Conservation (phyloP, 2,113 vertebrate species). For the Gymnogyps californianus region DNA sequence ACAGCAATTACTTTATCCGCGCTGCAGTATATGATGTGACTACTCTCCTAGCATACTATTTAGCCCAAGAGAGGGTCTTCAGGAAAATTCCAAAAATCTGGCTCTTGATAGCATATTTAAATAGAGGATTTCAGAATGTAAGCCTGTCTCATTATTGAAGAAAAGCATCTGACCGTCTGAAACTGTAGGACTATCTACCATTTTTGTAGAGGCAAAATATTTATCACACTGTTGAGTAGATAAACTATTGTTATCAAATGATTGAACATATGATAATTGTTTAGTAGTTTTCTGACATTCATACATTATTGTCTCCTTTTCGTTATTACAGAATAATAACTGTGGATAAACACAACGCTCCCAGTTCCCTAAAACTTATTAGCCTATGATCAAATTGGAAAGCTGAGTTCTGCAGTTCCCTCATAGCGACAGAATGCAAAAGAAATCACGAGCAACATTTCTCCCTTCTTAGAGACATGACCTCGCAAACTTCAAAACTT, state of each 20-base stretch:
- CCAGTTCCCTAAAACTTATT: neutral
- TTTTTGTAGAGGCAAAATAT: neutral
- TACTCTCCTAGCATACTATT: neutral
- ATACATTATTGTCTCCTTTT: neutral
- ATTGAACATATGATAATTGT: neutral
- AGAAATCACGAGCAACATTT: neutral
- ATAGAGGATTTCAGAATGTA: neutral
- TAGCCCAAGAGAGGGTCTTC: neutral
- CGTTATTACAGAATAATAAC: neutral
- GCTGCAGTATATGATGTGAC: neutral
- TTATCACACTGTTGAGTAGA: neutral
- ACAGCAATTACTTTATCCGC: neutral
- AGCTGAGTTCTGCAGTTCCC: neutral
- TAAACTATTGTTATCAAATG: neutral
- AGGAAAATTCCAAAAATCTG: neutral
- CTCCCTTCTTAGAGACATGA: neutral
- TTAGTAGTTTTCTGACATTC: neutral
- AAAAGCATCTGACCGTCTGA: neutral
- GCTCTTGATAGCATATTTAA: neutral
- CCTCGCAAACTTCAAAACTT: neutral
- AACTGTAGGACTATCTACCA: neutral
- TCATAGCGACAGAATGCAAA: rapidly evolving
- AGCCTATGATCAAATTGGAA: neutral
- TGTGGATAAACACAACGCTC: neutral
- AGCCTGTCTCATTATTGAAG: neutral